phyloP scores from a whole-genome alignment of 1,140 invertebrate species.

The Eurosta solidaginis region DNA sequence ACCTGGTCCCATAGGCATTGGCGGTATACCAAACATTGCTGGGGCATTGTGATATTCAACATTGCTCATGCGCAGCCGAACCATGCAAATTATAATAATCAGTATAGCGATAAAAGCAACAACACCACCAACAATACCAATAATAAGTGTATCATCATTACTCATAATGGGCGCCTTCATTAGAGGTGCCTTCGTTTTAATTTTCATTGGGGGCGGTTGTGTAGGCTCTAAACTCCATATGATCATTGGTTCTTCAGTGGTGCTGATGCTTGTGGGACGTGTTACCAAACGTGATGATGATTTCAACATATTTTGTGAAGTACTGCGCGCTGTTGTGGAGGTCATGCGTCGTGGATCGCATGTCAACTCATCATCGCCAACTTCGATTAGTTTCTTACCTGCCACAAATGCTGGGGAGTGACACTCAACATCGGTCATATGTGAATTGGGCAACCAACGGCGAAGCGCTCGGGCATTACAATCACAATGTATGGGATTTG shows the following conservation, averaged over 20 bases:
- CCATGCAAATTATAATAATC: constrained; percentile 86
- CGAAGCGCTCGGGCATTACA: constrained; percentile 79
- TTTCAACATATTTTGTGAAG: constrained; percentile 44
- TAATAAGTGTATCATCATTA: constrained; percentile 89
- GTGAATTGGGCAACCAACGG: constrained; percentile 72
- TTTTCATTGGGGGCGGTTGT: constrained; percentile 61
- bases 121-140: constrained; percentile 88
- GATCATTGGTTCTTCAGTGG: constrained; percentile 75
- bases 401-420: constrained; percentile 70
- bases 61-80: constrained; percentile 71
- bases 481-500: constrained; percentile 83
- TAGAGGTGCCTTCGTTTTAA: constrained; percentile 65
- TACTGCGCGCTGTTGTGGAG: constrained; percentile 61
- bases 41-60: constrained; percentile 69
- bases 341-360: constrained; percentile 71
- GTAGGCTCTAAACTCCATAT: constrained; percentile 82
- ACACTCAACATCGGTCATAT: constrained; percentile 68
- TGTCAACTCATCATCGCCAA: constrained; percentile 78
- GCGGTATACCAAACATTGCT: constrained; percentile 64
- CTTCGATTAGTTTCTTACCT: constrained; percentile 71
- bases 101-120: constrained; percentile 87
- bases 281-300: constrained; percentile 61
- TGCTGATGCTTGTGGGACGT: constrained; percentile 63
- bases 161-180: constrained; percentile 67
- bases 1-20: constrained; percentile 61